phyloP scores from a whole-genome alignment of 2,888 invertebrate species.

The Lasioglossum malachurum region DNA sequence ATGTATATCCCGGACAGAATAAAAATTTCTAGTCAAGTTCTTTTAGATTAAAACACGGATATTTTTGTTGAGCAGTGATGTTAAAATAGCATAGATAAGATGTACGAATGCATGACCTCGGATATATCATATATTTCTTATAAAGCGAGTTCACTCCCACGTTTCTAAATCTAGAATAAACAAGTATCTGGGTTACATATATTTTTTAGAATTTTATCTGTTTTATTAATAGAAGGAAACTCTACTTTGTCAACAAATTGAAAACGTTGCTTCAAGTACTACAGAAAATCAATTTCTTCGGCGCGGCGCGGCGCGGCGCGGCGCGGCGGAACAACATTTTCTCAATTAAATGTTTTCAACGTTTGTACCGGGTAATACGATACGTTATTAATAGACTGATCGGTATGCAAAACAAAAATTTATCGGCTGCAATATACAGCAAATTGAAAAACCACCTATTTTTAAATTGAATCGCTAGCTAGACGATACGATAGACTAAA shows the following conservation, averaged over 20 bases:
- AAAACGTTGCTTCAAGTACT: no score
- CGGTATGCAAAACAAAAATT: neutral
- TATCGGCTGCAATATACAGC: neutral
- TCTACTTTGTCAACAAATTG: neutral
- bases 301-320: no score
- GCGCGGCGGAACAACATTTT: neutral
- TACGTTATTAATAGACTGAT: neutral
- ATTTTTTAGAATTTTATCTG: neutral
- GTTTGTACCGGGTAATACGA: no score
- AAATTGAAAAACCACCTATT: no score
- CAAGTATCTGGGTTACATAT: neutral
- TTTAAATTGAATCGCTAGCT: no score
- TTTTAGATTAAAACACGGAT: no score
- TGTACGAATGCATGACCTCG: neutral
- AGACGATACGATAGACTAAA: no score
- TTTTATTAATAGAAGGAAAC: neutral
- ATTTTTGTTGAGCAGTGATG: no score
- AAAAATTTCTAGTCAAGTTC: neutral
- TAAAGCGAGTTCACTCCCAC: neutral
- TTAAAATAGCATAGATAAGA: neutral
- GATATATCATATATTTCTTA: neutral
- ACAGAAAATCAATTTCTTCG: neutral
- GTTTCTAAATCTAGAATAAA: neutral
- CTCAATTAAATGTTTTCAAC: no score
- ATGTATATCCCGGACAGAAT: neutral